Evolutionary conservation across 2,888 invertebrate genomes (phyloP).

Genomic region (Drosophila setosimentum): DNA sequence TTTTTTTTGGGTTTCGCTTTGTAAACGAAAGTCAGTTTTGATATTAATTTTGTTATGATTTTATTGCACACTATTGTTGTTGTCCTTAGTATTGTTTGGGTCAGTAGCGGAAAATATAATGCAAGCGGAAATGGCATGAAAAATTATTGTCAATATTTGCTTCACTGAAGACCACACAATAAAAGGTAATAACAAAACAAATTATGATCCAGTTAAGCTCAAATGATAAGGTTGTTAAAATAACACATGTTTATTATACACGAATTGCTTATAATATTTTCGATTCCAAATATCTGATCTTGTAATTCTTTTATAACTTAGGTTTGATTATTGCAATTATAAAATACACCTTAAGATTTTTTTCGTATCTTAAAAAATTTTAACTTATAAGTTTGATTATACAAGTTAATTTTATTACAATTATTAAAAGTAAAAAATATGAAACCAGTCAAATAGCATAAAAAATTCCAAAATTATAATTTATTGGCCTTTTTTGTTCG

Average conservation of each 20-base stretch:
- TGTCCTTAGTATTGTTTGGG: conserved; percentile 33
- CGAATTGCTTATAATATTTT: not conserved
- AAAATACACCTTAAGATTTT: not conserved
- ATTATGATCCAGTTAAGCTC: not conserved
- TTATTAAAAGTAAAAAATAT: conserved; percentile 20
- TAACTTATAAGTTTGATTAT: not conserved
- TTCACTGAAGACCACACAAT: conserved; percentile 17
- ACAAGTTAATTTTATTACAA: conserved; percentile 4
- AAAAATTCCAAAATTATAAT: conserved; percentile 32
- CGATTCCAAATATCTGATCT: not conserved
- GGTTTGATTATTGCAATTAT: not conserved
- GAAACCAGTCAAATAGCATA: conserved; percentile 13
- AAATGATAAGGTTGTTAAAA: not conserved
- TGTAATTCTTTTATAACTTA: not conserved
- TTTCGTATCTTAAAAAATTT: not conserved
- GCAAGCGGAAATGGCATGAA: conserved; percentile 67
- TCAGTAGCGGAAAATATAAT: conserved; percentile 65
- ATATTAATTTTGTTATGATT: conserved; percentile 69
- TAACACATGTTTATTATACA: not conserved
- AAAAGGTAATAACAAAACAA: not conserved
- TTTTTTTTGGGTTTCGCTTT: conserved; percentile 35
- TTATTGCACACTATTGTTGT: conserved; percentile 37
- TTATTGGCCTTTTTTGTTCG: conserved; percentile 26
- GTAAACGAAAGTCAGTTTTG: conserved; percentile 74
- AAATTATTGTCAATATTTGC: conserved; percentile 47